Base-by-base conservation (phyloP, 2,797 vertebrate species). In the Semotilus atromaculatus region DNA sequence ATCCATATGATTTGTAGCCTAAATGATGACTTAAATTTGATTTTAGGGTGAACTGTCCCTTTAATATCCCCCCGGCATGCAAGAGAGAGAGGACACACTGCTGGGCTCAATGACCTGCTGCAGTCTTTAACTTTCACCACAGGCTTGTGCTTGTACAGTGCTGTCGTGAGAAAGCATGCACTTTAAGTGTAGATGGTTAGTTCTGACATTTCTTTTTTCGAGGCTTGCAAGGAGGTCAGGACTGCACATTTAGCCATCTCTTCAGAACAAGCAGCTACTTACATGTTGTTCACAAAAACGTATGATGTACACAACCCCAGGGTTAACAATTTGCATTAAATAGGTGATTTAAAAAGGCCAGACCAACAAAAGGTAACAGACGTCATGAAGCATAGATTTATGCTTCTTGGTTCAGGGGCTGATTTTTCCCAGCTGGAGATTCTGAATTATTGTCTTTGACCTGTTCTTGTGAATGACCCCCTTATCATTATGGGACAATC, bases 391-490 rank as follows among this genome's bases (percentile, higher is more conserved):
- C n/a, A 29, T 14, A 31, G 67, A 71, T 71, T 71, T 23, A 68
- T 80, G 78, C 8, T n/a, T 66, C 31, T 19, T 7, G 34, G 66
- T 26, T 40, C 45, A 40, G 7, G 13, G 31, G 64, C 34, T 70
- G 29, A 21, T 8, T 78, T 45, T 45, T 45, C n/a, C 31, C 76
- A 79, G 76, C 76, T 79, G 74, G 53, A 55, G 53, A 38, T 38
- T 76, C 14, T 75, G 19, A n/a, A n/a, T 58, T 9, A 55, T 48
- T 5, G 36, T 51, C 48, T 75, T 34, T 13, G 48, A 74, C 21
- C 73, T 58, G 23, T 11, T 62, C 58, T 79, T 64, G 16, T 64
- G 16, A 45, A 45, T 7, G 26, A 45, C 19, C 74, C 7, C 7
- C 34, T 76, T 40, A 58, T 75, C 31, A 38, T 18, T 58, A 75